A percentile compares a stretch with the other conserved stretches of the same genome.
Evolutionary conservation across 2,888 invertebrate genomes (phyloP).

Genomic region (Oeneis ivallda): DNA sequence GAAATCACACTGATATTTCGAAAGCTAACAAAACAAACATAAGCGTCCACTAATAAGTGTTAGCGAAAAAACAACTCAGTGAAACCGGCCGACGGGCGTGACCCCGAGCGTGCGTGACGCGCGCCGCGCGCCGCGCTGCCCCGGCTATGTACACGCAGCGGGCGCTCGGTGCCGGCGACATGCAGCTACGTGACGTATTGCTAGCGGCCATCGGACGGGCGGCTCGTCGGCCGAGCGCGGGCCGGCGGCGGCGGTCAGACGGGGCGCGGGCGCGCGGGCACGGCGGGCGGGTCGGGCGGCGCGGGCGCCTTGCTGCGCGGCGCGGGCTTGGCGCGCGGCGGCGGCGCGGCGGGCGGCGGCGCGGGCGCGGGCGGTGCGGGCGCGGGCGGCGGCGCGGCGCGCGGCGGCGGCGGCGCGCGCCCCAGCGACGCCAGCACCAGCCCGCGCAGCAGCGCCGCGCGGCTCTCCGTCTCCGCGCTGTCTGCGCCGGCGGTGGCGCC

Average conservation of each 20-base stretch:
- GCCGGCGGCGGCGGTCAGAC: slow-evolving; percentile 52
- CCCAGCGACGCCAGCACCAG: slow-evolving; percentile 75
- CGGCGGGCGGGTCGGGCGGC: slow-evolving; percentile 46
- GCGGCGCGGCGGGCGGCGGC: slow-evolving; percentile 66
- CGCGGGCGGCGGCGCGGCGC: slow-evolving; percentile 47
- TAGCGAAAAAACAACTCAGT: slow-evolving; percentile 64
- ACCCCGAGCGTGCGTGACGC: slow-evolving; percentile 30
- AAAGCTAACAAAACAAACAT: slow-evolving; percentile 78
- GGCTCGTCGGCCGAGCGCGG: slow-evolving; percentile 18
- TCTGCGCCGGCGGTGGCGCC: slow-evolving; percentile 54
- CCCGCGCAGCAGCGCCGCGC: slow-evolving; percentile 72
- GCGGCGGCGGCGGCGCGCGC: slow-evolving; percentile 52
- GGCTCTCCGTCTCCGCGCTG: slow-evolving; percentile 61
- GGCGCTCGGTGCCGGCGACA: too few species aligned
- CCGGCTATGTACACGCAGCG: slow-evolving; percentile 50
- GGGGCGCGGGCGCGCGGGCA: slow-evolving; percentile 42
- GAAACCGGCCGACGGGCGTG: slow-evolving; percentile 52
- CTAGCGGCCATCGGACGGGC: too few species aligned
- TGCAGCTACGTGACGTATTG: too few species aligned
- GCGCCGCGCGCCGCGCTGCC: slow-evolving; percentile 43
- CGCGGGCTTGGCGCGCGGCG: slow-evolving; percentile 62
- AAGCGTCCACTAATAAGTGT: slow-evolving; percentile 75
- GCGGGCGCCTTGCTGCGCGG: slow-evolving; percentile 42
- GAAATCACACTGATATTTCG: slow-evolving; percentile 78
- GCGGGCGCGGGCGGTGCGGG: slow-evolving; percentile 67